A percentile compares a stretch with the other conserved stretches of the same genome.
These are phyloP conservation scores for Myzus persicae DNA, from an alignment of 1,140 invertebrate genomes.

Conservation along the genomic window DNA sequence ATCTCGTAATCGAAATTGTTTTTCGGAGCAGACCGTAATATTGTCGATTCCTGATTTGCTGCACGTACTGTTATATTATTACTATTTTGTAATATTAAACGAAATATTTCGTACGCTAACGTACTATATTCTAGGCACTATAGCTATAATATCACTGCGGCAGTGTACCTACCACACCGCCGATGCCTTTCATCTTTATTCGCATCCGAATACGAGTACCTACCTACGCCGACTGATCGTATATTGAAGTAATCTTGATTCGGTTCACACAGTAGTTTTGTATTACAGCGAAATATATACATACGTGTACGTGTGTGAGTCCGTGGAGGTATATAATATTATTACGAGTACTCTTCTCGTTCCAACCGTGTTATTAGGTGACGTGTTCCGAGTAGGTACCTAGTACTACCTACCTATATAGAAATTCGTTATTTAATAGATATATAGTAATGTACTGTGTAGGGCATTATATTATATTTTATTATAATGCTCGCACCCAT, in stretches of 20 bases:
- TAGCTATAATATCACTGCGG: background rate
- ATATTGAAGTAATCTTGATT: background rate
- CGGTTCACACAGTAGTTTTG: background rate
- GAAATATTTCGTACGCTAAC: slow-evolving; percentile 10
- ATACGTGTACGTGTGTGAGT: background rate
- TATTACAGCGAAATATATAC: background rate
- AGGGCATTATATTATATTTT: background rate
- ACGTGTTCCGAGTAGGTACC: background rate
- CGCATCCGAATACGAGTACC: background rate
- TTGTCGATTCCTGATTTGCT: background rate
- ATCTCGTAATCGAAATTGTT: background rate
- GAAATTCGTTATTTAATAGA: no score
- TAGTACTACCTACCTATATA: background rate
- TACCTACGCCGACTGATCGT: background rate
- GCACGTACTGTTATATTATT: background rate
- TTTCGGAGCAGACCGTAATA: background rate
- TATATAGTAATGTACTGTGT: background rate
- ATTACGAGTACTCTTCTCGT: background rate
- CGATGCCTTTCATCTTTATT: slow-evolving; percentile 9
- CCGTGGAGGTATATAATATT: background rate
- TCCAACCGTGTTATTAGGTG: background rate
- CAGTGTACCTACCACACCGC: no score
- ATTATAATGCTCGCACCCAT: slow-evolving; percentile 5
- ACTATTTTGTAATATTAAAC: background rate
- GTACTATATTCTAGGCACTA: background rate